phyloP scores from a whole-genome alignment of 2,888 invertebrate species.

The Sphaeridia pumilis region DNA sequence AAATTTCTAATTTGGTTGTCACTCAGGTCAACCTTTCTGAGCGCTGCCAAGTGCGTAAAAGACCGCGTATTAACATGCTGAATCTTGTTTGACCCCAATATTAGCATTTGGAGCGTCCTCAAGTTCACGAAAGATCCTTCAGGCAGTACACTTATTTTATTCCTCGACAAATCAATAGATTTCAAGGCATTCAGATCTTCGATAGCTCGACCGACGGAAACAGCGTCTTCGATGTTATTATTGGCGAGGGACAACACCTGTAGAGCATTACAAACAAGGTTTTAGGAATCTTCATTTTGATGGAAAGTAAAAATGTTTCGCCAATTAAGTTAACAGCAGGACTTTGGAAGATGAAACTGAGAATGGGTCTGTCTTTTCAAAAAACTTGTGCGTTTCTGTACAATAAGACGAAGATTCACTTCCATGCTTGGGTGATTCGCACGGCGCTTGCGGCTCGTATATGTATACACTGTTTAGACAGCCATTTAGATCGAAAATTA shows the following conservation, averaged over 20 bases:
- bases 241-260: conserved; percentile 55
- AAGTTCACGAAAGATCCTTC: conserved; percentile 45
- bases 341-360: too few relatives aligned
- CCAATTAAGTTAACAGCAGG: too few relatives aligned
- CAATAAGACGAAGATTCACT: too few relatives aligned
- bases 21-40: conserved; percentile 62
- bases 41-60: conserved; percentile 60
- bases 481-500: too few relatives aligned
- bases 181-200: conserved; percentile 63
- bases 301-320: too few relatives aligned
- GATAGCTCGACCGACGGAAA: conserved; percentile 66
- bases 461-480: too few relatives aligned
- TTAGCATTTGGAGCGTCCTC: conserved; percentile 31
- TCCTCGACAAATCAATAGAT: conserved; percentile 56
- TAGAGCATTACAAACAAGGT: neutral
- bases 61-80: conserved; percentile 56
- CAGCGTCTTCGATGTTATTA: conserved; percentile 63
- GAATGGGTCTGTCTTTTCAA: too few relatives aligned
- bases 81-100: conserved; percentile 29
- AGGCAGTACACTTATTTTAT: conserved; percentile 55
- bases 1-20: conserved; percentile 62
- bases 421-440: too few relatives aligned
- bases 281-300: neutral
- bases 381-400: too few relatives aligned
- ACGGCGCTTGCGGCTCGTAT: too few relatives aligned